Evolutionary conservation across 2,797 vertebrate genomes (phyloP).

Genomic region (Hirundo rustica): DNA sequence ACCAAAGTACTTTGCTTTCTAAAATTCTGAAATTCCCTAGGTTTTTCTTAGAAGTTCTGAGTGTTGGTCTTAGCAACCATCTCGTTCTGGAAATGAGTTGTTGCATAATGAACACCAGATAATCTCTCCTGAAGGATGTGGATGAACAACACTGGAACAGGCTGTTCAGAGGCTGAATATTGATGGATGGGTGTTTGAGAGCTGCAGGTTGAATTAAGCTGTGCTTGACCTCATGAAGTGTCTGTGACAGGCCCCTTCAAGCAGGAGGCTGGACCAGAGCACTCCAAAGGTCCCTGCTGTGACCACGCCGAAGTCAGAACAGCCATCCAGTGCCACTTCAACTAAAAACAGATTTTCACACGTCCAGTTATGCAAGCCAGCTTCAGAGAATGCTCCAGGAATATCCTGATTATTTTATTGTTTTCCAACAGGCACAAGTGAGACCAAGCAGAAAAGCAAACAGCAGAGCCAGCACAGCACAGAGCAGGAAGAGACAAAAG

Average conservation of each 20-base stretch:
- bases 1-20: neutral
- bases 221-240: neutral
- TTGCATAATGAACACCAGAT: neutral
- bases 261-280: neutral
- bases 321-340: neutral
- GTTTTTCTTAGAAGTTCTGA: neutral
- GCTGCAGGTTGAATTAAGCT: neutral
- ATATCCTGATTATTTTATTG: neutral
- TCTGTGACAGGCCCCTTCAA: neutral
- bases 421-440: neutral
- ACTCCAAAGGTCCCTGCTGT: neutral
- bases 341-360: neutral
- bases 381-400: neutral
- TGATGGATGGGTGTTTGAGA: neutral
- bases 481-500: neutral
- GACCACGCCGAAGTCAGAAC: rapidly evolving
- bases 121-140: neutral
- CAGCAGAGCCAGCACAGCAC: neutral
- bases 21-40: neutral
- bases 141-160: neutral
- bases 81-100: neutral
- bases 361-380: neutral
- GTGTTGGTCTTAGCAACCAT: neutral
- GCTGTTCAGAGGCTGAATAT: neutral
- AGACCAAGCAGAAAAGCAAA: neutral